Conservation (phyloP, 2,113 vertebrate species). For the Epinephelus moara region DNA sequence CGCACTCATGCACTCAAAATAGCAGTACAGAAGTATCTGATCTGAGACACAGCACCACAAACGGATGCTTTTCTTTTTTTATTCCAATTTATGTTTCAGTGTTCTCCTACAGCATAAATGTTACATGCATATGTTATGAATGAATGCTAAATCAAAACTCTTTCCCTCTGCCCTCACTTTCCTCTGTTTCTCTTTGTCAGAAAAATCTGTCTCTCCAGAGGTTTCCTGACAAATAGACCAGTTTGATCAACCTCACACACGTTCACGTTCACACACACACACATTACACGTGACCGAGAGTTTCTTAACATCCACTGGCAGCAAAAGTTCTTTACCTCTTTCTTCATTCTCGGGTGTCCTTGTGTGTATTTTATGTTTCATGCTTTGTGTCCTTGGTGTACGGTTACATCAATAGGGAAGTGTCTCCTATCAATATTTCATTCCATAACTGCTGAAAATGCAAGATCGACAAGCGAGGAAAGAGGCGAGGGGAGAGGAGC, state of each 20-base stretch:
- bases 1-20: no score
- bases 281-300: neutral
- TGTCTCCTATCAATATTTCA: conserved; percentile 70
- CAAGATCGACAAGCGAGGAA: conserved; percentile 30
- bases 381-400: conserved; percentile 48
- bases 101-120: conserved; percentile 43
- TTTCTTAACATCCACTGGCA: conserved; percentile 12
- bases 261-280: conserved; percentile 16
- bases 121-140: conserved; percentile 48
- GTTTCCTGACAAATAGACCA: conserved; percentile 53
- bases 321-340: conserved; percentile 27
- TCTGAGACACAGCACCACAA: neutral
- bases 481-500: conserved; percentile 27
- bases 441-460: conserved; percentile 58
- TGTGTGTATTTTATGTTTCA: conserved; percentile 52
- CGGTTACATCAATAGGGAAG: conserved; percentile 52
- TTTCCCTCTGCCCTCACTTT: neutral
- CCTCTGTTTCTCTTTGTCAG: conserved; percentile 16
- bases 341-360: conserved; percentile 31
- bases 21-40: no score
- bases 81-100: conserved; percentile 47
- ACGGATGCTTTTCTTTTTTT: conserved; percentile 3
- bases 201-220: conserved; percentile 22
- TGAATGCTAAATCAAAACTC: conserved; percentile 55
- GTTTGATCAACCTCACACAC: conserved; percentile 41